These are phyloP conservation scores for Drosophila elegans DNA, from an alignment of 1,140 invertebrate species.

Conservation along the genomic window DNA sequence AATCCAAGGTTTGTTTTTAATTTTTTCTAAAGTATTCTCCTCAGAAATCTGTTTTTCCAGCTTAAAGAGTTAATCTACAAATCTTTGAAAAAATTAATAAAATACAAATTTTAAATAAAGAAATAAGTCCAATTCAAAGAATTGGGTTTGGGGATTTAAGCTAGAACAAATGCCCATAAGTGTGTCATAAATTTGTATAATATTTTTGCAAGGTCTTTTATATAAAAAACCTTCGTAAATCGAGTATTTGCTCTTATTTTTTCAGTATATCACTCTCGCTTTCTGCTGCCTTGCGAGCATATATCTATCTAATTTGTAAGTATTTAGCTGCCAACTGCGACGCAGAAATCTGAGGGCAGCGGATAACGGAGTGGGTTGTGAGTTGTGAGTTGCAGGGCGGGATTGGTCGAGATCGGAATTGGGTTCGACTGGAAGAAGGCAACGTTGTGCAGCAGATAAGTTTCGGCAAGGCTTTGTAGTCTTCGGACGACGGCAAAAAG, in stretches of 20 bases:
- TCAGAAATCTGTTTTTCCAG: too few relatives aligned
- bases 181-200: too few relatives aligned
- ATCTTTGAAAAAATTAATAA: too few relatives aligned
- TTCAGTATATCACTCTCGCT: not conserved
- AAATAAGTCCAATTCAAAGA: too few relatives aligned
- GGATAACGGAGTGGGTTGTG: slow-evolving; percentile 1
- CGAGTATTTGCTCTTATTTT: not conserved
- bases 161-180: too few relatives aligned
- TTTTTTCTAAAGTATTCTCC: too few relatives aligned
- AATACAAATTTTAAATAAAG: too few relatives aligned
- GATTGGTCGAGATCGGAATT: slow-evolving; percentile 20
- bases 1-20: too few relatives aligned
- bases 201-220: too few relatives aligned
- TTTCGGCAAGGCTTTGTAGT: slow-evolving; percentile 81
- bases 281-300: slow-evolving; percentile 35
- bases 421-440: slow-evolving; percentile 17
- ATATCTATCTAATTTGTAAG: slow-evolving; percentile 46
- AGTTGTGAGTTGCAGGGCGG: not conserved
- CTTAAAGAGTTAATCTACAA: too few relatives aligned
- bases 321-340: slow-evolving; percentile 62
- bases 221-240: too few relatives aligned
- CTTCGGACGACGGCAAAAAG: slow-evolving; percentile 24
- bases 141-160: too few relatives aligned
- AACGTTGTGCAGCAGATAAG: slow-evolving; percentile 67
- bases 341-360: slow-evolving; percentile 47